These are phyloP conservation scores for Tetragonisca angustula DNA, from an alignment of 2,888 invertebrate species.

Conservation along the genomic window DNA sequence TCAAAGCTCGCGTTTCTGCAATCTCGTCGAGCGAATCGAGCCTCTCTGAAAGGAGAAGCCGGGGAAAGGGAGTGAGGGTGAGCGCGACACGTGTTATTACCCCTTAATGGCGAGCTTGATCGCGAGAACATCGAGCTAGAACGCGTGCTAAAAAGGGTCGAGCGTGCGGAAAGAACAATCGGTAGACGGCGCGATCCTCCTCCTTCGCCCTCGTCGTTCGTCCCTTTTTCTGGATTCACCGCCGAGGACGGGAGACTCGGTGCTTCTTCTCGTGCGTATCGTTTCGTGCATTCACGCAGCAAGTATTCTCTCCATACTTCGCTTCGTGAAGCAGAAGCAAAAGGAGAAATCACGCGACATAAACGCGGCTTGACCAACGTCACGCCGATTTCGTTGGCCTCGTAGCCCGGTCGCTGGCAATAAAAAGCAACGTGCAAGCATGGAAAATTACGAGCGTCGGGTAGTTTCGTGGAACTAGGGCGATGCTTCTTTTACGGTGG, in stretches of 20 bases:
- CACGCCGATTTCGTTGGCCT: constrained; percentile 37
- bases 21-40: constrained; percentile 34
- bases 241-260: background rate
- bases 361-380: constrained; percentile 19
- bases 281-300: constrained; percentile 30
- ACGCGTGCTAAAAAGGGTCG: constrained; percentile 12
- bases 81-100: constrained; percentile 52
- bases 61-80: no score
- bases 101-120: constrained; percentile 38
- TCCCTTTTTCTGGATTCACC: constrained; percentile 11
- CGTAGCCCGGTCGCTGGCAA: constrained; percentile 27
- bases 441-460: constrained; percentile 52
- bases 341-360: constrained; percentile 57
- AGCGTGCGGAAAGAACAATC: constrained; percentile 45
- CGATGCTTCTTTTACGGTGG: constrained; percentile 34
- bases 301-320: constrained; percentile 13
- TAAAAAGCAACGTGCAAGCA: constrained; percentile 13
- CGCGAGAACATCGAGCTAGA: constrained; percentile 29
- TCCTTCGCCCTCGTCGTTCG: no score
- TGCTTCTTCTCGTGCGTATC: constrained; percentile 31
- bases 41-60: background rate
- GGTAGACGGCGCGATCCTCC: background rate
- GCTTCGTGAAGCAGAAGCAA: background rate
- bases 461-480: constrained; percentile 33
- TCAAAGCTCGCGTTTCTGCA: constrained; percentile 37